phyloP scores from a whole-genome alignment of 1,140 invertebrate species.

The honey bee (Apis mellifera) region Amel_HAv3.1 CM009941.2:6709501-6710000 shows the following conservation, averaged over 20 bases:
- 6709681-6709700: no score
- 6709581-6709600: no score
- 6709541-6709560: no score
- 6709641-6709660: no score
- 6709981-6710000: not conserved
- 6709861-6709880: not conserved
- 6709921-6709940: not conserved
- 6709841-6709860: not conserved
- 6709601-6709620: no score
- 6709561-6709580: no score
- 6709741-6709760: not conserved
- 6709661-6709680: no score
- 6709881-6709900: not conserved
- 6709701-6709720: not conserved
- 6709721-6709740: not conserved
- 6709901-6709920: not conserved
- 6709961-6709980: not conserved
- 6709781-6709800: not conserved
- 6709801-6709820: slow-evolving; percentile 1
- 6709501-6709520: no score
- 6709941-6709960: not conserved
- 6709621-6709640: no score
- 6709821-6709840: not conserved
- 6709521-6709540: no score
- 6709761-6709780: not conserved